phyloP scores from a whole-genome alignment of 2,113 vertebrate genomes.

The Cephalopterus ornatus region DNA sequence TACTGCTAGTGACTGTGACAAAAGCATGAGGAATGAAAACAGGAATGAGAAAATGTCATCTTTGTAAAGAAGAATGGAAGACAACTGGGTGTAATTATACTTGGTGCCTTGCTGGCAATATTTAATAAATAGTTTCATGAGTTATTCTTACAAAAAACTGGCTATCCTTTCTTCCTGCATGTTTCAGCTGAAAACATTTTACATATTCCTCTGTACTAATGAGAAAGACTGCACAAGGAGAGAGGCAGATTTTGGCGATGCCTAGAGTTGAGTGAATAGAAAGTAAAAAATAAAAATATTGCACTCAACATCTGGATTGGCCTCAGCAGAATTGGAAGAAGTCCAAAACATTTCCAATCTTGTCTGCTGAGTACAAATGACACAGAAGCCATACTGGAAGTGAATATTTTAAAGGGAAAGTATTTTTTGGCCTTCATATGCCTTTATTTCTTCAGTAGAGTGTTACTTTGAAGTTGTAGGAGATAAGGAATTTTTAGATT shows the following conservation, averaged over 20 bases:
- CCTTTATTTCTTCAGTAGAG: slow-evolving; percentile 31
- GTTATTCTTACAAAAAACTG: slow-evolving; percentile 34
- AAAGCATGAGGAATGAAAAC: slow-evolving; percentile 4
- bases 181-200: slow-evolving; percentile 42
- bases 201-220: slow-evolving; percentile 7
- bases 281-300: slow-evolving; percentile 55
- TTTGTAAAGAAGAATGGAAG: slow-evolving; percentile 11
- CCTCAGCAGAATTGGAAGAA: slow-evolving; percentile 15
- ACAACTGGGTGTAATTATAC: slow-evolving; percentile 52
- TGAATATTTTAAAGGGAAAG: neutral
- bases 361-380: slow-evolving; percentile 23
- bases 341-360: slow-evolving; percentile 31
- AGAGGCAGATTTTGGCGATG: slow-evolving; percentile 27
- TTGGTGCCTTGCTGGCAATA: slow-evolving; percentile 17
- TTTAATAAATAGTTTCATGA: slow-evolving; percentile 35
- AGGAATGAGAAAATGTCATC: slow-evolving; percentile 37
- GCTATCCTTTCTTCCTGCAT: neutral
- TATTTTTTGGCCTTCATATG: neutral
- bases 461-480: slow-evolving; percentile 1
- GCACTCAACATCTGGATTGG: slow-evolving; percentile 46
- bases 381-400: slow-evolving; percentile 23
- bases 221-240: slow-evolving; percentile 34
- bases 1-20: neutral
- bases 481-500: slow-evolving; percentile 4
- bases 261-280: slow-evolving; percentile 22